Base-by-base conservation (phyloP, 2,888 invertebrate genomes). In the Troides oblongomaculatus region DNA sequence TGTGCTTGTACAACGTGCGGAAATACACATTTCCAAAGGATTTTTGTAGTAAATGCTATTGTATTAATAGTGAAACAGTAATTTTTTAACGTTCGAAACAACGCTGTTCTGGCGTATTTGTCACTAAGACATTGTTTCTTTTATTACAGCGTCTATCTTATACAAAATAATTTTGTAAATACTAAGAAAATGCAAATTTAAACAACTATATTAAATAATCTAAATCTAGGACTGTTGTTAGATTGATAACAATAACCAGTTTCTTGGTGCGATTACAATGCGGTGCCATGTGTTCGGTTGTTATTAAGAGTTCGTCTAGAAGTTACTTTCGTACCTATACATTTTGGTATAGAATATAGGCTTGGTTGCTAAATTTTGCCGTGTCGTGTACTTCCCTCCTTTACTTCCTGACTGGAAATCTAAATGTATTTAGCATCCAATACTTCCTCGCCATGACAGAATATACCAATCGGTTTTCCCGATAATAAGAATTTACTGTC, bases 221-320 rank as follows among this genome's bases (percentile, higher is more conserved):
- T 60, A 21, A 65, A 68, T 64, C 17, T 67, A 68, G 60, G 46
- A 46, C n/a, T 65, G 68, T 71, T 62, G 50, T 64, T 68, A 58
- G 68, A 64, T 62, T 61, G 63, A 61, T 69, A 64, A 63, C 63
- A 58, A 64, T 70, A 61, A 64, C 63, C 56, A 60, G 53, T 70
- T 60, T 59, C 69, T 72, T 72, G 74, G 92, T 92, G 91, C 91
- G 86, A 85, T 82, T 83, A 81, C 79, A 79, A 81, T 84, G 80
- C 81, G 90, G 92, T 91, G 92, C 92, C 92, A 92, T 92, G 82
- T 84, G 77, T 88, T 90, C 81, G 89, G 90, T 91, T 91, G 91
- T 90, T 88, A 82, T 85, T 86, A 85, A 86, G 82, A 84, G 79
- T 82, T 86, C 84, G 84, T 85, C 81, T 82, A 83, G 82, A 84